Evolutionary conservation across 2,113 vertebrate genomes (phyloP), one percentile per base, ranked within the genome.

Genomic region (Balaeniceps rex): DNA sequence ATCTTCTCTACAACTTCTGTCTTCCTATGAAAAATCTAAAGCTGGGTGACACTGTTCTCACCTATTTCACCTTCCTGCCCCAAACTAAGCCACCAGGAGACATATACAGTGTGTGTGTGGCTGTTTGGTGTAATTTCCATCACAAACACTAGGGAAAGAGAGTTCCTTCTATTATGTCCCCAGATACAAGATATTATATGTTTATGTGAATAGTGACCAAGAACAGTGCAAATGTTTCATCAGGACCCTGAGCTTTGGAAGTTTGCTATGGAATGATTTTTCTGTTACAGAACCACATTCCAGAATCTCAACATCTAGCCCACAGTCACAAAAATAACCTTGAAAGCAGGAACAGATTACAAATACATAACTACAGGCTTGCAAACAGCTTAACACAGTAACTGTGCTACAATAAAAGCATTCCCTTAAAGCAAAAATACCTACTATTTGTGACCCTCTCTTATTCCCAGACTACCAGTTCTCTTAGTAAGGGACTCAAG

Each of bases 21-120:
- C 49, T 49, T 40, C 28, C 28, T 66, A 55, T 11, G 6, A n/a
- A 26, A 61, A 83, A 75, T 10, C 31, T 64, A 40, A 81, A 91
- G 17, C 24, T 72, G 28, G 4, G 12, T 34, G 52, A 88, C 34
- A 33, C 24, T 34, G 22, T 38, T 81, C 47, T 65, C 44, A 58
- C 7, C 52, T 52, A 10, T 33, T 96, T 61, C n/a, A 21, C 13
- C 13, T 68, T 87, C 52, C 34, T 57, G 44, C 42, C 42, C 33
- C 36, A 83, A 72, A 75, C 14, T 25, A 69, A 66, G 68, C 34
- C 42, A 75, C 21, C 8, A 68, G 38, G 44, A 92, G 19, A 83
- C 17, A 69, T 1, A 14, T 0, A 72, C 17, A 52, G 4, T 4
- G 3, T 22, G 11, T 11, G 24, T 25, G 14, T n/a, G 22, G 28